Percentiles rank a stretch among this genome's conserved stretches.
Evolutionary conservation across 30 jellyfish, hydroid and myxozoan genomes (phyloP).

Genomic region (Aurelia aurita): DNA sequence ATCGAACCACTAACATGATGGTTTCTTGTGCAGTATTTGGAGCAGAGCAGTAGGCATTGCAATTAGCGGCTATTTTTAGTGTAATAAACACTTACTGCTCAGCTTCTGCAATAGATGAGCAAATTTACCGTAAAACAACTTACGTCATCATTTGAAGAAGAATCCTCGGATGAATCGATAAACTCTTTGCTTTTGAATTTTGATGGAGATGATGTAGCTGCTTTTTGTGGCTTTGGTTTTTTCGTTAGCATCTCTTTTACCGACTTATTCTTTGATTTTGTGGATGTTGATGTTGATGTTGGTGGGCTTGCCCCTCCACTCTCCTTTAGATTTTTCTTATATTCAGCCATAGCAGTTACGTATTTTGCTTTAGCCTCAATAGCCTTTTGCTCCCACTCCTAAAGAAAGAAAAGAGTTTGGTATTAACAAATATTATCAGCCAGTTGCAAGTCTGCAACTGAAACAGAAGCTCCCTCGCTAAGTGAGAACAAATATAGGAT

Average conservation of each 20-base stretch:
- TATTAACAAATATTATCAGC: too few species aligned
- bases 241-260: constrained; percentile 16
- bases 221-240: constrained; percentile 18
- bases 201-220: constrained; percentile 64
- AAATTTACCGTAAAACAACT: background rate
- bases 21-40: too few species aligned
- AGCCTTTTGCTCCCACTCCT: constrained; percentile 89
- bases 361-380: constrained; percentile 72
- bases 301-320: constrained; percentile 21
- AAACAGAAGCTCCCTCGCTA: too few species aligned
- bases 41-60: background rate
- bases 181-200: constrained; percentile 92
- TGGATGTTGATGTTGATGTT: too few species aligned
- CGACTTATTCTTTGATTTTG: constrained; percentile 29
- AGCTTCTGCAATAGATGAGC: background rate
- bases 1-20: too few species aligned
- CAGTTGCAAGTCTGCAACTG: too few species aligned
- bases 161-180: constrained; percentile 76
- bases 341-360: constrained; percentile 72
- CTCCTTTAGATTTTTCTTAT: constrained; percentile 50
- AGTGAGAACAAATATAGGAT: too few species aligned
- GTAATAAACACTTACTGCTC: background rate
- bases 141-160: constrained; percentile 75
- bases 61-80: too few species aligned
- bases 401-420: too few species aligned